Base-by-base conservation (phyloP, 2,113 vertebrate genomes). In the Colistium nudipinnis region DNA sequence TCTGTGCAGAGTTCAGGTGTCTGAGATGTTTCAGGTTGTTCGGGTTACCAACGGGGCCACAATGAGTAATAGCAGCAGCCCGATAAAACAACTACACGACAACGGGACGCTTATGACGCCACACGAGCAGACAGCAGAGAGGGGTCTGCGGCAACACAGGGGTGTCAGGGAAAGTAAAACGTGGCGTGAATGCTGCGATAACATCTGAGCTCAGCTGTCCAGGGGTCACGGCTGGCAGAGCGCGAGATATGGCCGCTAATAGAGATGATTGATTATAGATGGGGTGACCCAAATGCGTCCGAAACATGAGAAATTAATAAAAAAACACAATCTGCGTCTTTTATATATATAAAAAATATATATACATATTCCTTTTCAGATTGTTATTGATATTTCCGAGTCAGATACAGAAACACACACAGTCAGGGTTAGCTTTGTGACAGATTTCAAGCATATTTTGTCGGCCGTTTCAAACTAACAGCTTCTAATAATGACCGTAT, bases 191-290 rank as follows among this genome's bases (percentile, higher is more conserved):
- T 45, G 72, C 30, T 14, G 49, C 56, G 86, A 88, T 91, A 88
- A 74, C 81, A 92, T 91, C 88, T 78, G 76, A 77, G 80, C 87
- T 88, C 86, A 87, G 87, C 88, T 90, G 90, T 82, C 80, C 82
- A 54, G 73, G 76, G 88, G 86, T 90, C 90, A 89, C 11, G 83
- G 86, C 88, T 88, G 83, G 83, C 55, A 60, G 78, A 88, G 87
- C 81, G 41, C 10, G 54, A 88, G 88, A 90, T 90, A 89, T 59
- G 86, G 79, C 83, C 62, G 77, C 84, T 91, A 91, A 89, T 90
- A 88, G 84, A 87, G 76, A 90, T 91, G 90, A 92, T 84, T 89
- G 88, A 90, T 91, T 86, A 87, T 43, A 64, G 69, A 4, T 30
- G 9, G 30, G 47, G 53, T 8, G 66, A 80, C 82, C 86, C 78